Base-by-base conservation (phyloP, 2,797 vertebrate species). In the Sebastes steindachneri region DNA sequence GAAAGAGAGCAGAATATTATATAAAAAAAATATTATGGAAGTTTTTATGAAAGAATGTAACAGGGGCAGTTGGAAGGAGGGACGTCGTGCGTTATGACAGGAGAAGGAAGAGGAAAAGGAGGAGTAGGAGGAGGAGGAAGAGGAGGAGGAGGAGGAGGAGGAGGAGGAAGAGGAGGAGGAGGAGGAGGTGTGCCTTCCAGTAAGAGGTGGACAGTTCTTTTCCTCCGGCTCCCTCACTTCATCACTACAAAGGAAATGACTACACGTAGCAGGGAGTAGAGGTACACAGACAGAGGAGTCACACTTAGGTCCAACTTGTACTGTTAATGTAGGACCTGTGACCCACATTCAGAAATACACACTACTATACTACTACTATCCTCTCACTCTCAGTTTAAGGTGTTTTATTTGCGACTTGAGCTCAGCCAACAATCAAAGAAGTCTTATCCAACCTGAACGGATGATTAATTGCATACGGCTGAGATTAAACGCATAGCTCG, bases 171-270 rank as follows among this genome's bases (percentile, higher is more conserved):
- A 31, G 3, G 3, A 69, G 19, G 78, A 71, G 35, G 33, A 35
- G 0, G 53, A 77, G 77, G 68, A 74, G 87, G 87, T 79, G 82
- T 81, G 79, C 33, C 82, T 90, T 87, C 86, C 79, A 90, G 88
- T 89, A 85, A 89, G 70, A 86, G 86, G 82, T 84, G 86, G 79
- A 88, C 80, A 76, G 68, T 25, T 74, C 54, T 55, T 83, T 31
- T 41, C 41, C 66, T 71, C 29, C 11, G 2, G 66, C 51, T 73
- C 66, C 63, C 25, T 76, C 28, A 68, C 66, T 75, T 3, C 41
- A 83, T 62, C 54, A 77, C 70, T 75, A 79, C 62, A 86, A 82
- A 81, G 80, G 70, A 79, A 77, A 85, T 80, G 68, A 82, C 48
- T 78, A 19, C 31, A 29, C 15, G 23, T 3, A 69, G 51, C 19